Percentiles rank a stretch among this genome's conserved stretches.
Conservation (phyloP, 2,113 vertebrate genomes). For the Meriones unguiculatus region DNA sequence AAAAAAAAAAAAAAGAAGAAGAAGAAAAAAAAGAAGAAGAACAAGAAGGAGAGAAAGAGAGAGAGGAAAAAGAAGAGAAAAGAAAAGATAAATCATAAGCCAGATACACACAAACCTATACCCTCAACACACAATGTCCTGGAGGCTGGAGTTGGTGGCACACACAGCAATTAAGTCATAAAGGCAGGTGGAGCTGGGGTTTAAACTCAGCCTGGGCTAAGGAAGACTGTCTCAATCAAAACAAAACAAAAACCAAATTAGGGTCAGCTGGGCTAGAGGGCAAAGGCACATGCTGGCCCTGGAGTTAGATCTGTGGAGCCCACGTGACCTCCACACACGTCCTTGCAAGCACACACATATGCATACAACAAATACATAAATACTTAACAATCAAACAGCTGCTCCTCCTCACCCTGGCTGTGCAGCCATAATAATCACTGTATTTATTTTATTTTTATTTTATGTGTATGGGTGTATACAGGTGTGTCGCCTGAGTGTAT, state of each 20-base stretch:
- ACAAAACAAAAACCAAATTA: neutral
- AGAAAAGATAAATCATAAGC: conserved; percentile 53
- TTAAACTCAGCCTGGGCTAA: neutral
- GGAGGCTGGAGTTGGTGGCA: neutral
- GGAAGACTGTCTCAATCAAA: neutral
- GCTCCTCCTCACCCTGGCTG: neutral
- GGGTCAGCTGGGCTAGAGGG: neutral
- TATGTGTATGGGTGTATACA: neutral
- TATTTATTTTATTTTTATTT: neutral
- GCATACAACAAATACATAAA: neutral
- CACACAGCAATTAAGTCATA: neutral
- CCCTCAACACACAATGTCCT: neutral
- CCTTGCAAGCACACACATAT: neutral
- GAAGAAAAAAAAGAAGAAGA: neutral
- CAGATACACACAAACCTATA: neutral
- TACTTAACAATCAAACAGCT: neutral
- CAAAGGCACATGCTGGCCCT: neutral
- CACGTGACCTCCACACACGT: neutral
- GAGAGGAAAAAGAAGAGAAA: neutral
- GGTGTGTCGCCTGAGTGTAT: neutral
- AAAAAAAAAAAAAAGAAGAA: neutral
- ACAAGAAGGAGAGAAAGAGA: neutral
- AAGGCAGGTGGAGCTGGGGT: neutral
- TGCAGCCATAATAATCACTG: neutral
- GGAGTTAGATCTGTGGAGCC: neutral